Percentiles rank a stretch among this genome's conserved stretches.
Conservation (phyloP, 30 jellyfish, hydroid and myxozoan species). For the Haliclystus octoradiatus region DNA sequence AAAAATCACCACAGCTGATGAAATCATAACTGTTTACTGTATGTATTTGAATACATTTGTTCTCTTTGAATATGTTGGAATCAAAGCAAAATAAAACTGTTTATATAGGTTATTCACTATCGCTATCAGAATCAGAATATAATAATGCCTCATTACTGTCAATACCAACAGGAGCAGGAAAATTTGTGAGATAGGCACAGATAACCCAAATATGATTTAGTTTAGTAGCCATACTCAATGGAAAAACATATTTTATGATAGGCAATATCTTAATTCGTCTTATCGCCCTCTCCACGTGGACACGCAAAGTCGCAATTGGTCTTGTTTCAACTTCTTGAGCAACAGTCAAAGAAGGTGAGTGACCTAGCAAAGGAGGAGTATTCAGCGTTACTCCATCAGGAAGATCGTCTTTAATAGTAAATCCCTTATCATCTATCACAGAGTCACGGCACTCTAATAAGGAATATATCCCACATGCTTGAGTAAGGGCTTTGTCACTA, state of each 20-base stretch:
- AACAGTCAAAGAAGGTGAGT: background rate
- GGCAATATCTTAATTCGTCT: conserved; percentile 27
- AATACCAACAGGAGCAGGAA: conserved; percentile 13
- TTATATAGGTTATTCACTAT: background rate
- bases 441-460: conserved; percentile 38
- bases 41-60: no score
- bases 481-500: conserved; percentile 18
- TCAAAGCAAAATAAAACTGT: no score
- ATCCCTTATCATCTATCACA: conserved; percentile 62
- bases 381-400: conserved; percentile 23
- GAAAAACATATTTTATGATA: conserved; percentile 8
- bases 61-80: no score
- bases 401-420: conserved; percentile 21
- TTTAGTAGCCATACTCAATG: conserved; percentile 6
- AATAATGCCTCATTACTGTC: background rate
- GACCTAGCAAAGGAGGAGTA: conserved; percentile 47
- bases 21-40: no score
- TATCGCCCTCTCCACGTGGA: conserved; percentile 51
- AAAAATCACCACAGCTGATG: no score
- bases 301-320: conserved; percentile 44
- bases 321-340: conserved; percentile 44
- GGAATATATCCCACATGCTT: background rate
- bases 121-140: background rate
- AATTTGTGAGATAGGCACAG: conserved; percentile 20
- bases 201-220: conserved; percentile 22